Base-by-base conservation (phyloP, 1,140 invertebrate species). In the Drosophila nannoptera region DNA sequence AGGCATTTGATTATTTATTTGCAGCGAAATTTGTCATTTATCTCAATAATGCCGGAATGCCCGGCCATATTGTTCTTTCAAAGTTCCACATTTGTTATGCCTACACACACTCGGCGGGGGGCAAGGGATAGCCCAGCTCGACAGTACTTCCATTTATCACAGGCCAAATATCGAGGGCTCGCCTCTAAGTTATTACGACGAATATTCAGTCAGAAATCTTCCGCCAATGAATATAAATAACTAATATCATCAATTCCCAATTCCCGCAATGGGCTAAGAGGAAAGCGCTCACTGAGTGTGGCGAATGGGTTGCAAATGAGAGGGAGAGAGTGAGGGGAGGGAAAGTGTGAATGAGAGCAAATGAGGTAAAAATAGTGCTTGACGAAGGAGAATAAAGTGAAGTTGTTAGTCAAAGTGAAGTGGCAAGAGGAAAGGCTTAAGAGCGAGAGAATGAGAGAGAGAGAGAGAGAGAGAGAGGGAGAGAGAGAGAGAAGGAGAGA, bases 11-110 rank as follows among this genome's bases (percentile, higher is more conserved):
- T 67, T 67, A 61, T 67, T 67, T 67, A 67, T 67, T 61, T 61
- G 32, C 16, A 42, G 32, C 64, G 12, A 53, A 67, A 50, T 59
- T 61, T 61, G 48, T 61, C 64, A 67, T 67, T 67, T 67, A 67
- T 67, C 64, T 67, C 64, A 67, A 67, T 67, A 52, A 67, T 67
- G 64, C 53, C 52, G 48, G 45, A 66, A 53, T 61, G 48, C 35
- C 16, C 12, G 7, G 14, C 46, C 40, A 35, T 45, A 60, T 42
- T 66, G 56, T 50, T 36, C 43, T 61, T 61, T 67, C 48, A 67
- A 32, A 59, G 49, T 58, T 52, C 11, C 40, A 32, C 53, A 32
- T 56, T 36, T 45, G 12, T 53, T 62, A 31, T 46, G n/a, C 35
- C 46, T 14, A 16, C 45, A 11, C 35, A 16, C 22, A 7, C 16